A percentile compares a stretch with the other conserved stretches of the same genome.
phyloP scores from a whole-genome alignment of 2,113 vertebrate genomes.

The Gobiocypris rarus region DNA sequence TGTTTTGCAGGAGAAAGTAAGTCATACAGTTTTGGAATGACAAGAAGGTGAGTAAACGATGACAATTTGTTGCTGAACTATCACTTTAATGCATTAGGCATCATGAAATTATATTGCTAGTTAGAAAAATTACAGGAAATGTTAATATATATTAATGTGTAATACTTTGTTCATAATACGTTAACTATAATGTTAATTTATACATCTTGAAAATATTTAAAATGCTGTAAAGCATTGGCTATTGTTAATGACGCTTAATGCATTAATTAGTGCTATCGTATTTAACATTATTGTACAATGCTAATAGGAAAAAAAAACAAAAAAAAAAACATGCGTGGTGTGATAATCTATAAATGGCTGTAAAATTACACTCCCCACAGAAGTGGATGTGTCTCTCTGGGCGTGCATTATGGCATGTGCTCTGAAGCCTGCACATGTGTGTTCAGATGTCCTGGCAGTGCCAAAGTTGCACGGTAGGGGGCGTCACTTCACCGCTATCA shows the following conservation, averaged over 20 bases:
- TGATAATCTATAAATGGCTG: no score
- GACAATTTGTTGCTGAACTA: neutral
- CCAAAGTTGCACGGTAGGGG: neutral
- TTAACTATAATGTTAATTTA: no score
- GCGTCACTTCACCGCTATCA: neutral
- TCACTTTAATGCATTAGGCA: neutral
- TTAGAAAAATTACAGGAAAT: no score
- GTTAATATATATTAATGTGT: no score
- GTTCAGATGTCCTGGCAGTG: neutral
- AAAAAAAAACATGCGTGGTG: no score
- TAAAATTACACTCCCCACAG: no score
- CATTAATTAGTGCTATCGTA: neutral
- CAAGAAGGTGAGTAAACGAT: neutral
- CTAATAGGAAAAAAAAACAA: no score
- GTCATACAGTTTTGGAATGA: neutral
- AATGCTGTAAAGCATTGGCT: no score
- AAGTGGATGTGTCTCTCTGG: neutral
- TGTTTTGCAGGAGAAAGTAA: neutral
- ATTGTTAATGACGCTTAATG: no score
- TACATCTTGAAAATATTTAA: no score
- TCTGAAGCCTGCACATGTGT: neutral
- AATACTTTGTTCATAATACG: no score
- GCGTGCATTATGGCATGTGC: slow-evolving; percentile 19
- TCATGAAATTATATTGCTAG: no score
- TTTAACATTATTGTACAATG: neutral